phyloP scores from a whole-genome alignment of 2,113 vertebrate species.

The Pampusana beccarii region DNA sequence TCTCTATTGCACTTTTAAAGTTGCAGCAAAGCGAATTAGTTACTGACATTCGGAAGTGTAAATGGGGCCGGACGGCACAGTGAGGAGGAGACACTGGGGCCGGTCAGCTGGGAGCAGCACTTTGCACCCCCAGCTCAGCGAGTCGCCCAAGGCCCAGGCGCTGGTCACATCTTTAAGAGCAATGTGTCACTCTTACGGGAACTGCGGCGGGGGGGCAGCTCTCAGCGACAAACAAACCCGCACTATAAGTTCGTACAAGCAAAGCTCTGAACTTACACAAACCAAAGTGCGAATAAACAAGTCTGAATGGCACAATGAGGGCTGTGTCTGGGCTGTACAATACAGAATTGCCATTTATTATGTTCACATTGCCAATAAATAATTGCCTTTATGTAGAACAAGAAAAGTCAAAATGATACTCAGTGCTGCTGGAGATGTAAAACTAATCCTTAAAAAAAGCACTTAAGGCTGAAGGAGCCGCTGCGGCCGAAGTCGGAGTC shows the following conservation, averaged over 20 bases:
- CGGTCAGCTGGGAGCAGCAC: not conserved
- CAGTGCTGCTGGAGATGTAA: conserved; percentile 39
- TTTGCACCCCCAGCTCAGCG: not conserved
- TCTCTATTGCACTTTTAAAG: not conserved
- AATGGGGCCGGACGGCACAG: fast-evolving
- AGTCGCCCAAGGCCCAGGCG: fast-evolving
- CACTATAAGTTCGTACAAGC: conserved; percentile 19
- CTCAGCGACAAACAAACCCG: not conserved
- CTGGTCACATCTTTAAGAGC: not conserved
- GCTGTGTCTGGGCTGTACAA: conserved; percentile 72
- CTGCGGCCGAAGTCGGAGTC: fast-evolving
- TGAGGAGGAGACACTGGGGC: fast-evolving
- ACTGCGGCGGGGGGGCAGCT: not conserved
- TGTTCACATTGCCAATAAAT: conserved; percentile 43
- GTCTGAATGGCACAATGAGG: conserved; percentile 70
- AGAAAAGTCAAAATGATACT: conserved; percentile 40
- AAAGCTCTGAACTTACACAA: conserved; percentile 10
- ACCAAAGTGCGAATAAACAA: conserved; percentile 73
- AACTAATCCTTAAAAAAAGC: conserved; percentile 3
- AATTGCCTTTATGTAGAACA: conserved; percentile 57
- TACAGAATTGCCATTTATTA: conserved; percentile 60
- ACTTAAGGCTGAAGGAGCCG: not conserved
- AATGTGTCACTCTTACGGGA: not conserved
- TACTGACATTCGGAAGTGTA: no score
- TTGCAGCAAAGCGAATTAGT: not conserved